A percentile compares a stretch with the other conserved stretches of the same genome.
These are phyloP conservation scores for Botrylloides violaceus DNA, from an alignment of 23 tunicate species.

Conservation along the genomic window DNA sequence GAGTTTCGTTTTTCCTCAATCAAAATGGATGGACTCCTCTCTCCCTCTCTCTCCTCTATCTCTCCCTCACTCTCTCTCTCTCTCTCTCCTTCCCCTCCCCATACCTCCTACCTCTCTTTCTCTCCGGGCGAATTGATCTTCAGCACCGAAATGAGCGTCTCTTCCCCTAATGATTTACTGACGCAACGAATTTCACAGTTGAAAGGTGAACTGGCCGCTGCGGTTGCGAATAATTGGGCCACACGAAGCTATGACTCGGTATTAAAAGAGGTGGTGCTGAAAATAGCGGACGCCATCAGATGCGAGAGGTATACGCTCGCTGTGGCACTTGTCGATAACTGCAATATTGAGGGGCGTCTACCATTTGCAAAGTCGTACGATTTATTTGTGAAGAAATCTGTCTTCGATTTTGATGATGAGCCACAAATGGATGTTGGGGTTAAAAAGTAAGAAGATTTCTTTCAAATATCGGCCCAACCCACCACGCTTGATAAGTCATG, in stretches of 20 bases:
- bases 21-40: no score
- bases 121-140: no score
- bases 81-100: conserved; percentile 2
- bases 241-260: conserved; percentile 46
- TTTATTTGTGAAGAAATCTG: conserved; percentile 58
- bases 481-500: no score
- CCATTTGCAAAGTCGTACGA: conserved; percentile 80
- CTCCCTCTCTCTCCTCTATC: no score
- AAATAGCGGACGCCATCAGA: conserved; percentile 43
- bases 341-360: conserved; percentile 81
- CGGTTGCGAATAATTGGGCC: conserved; percentile 63
- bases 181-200: conserved; percentile 23
- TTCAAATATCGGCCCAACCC: no score
- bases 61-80: no score
- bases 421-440: conserved; percentile 36
- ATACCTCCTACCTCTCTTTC: no score
- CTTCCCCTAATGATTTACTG: no score
- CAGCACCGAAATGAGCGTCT: no score
- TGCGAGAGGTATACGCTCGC: conserved; percentile 89
- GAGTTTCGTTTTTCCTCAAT: no score
- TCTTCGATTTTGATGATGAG: conserved; percentile 49
- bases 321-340: conserved; percentile 76
- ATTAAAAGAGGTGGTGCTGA: conserved; percentile 48
- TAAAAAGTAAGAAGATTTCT: no score
- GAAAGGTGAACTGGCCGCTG: conserved; percentile 45